Base-by-base conservation (phyloP, 2,113 vertebrate species). In the Trematomus loennbergii region DNA sequence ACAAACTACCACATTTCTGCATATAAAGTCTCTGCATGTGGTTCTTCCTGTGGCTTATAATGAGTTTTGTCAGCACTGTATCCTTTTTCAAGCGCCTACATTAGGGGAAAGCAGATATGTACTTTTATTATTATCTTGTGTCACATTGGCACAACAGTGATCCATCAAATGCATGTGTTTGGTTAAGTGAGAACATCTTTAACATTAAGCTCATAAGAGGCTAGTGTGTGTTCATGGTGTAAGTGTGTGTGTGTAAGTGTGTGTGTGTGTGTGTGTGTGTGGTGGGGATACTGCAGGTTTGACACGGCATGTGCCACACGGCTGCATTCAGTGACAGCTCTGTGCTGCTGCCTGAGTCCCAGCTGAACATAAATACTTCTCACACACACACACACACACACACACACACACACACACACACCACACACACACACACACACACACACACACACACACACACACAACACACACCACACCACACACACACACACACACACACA, bases 151-250 rank as follows among this genome's bases (percentile, higher is more conserved):
- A 52, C 57, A 48, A 64, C 69, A 48, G 43, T 61, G 43, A 77
- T 55, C 78, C 76, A 62, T 82, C 16, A 78, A 45, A 84, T 20
- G 29, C 61, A 48, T 75, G 63, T 12, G 22, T 78, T 82, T 64
- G 17, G 59, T 48, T 82, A 78, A 83, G 71, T 72, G 5, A 80
- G 82, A 59, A 71, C 69, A 77, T 84, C 78, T 67, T 66, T 74
- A 33, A 54, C 67, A 77, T 83, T 89, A 82, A 75, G 75, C 84
- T 73, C 54, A 80, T 70, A 67, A 87, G 62, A 62, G 18, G 66
- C 46, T 12, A 43, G 52, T 53, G 57, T 54, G 57, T 65, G 66
- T 72, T 5, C 2, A 4, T 52, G 17, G 62, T 12, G 45, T n/a
- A n/a, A n/a, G n/a, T 65, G 8, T 45, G 52, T 65, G 49, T 18